Percentiles rank a stretch among this genome's conserved stretches.
phyloP scores from a whole-genome alignment of 2,888 invertebrate genomes.

The Polydesmus complanatus region DNA sequence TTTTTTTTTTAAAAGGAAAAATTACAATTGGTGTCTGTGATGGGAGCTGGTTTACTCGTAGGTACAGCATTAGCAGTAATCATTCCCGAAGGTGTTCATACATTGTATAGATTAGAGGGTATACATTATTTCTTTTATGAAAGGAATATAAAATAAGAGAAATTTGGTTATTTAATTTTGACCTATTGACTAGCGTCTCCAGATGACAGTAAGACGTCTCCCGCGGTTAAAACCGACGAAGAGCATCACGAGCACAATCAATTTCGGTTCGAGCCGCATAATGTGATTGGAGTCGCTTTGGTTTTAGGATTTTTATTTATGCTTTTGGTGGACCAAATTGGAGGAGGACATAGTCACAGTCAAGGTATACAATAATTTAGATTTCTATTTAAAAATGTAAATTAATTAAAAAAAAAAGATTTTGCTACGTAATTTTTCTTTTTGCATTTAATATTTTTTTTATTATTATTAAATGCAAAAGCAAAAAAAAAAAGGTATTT shows the following conservation, averaged over 20 bases:
- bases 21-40: conserved; percentile 78
- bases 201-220: too few relatives aligned
- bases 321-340: conserved; percentile 82
- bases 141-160: too few relatives aligned
- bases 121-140: background rate
- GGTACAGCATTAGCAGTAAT: conserved; percentile 96
- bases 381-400: too few relatives aligned
- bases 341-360: conserved; percentile 20
- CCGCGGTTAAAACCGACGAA: background rate
- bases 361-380: conserved; percentile 13
- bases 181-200: too few relatives aligned
- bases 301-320: conserved; percentile 95
- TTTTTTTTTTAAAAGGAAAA: conserved; percentile 57
- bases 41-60: conserved; percentile 92
- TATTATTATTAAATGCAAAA: too few relatives aligned
- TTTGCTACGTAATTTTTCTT: too few relatives aligned
- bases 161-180: too few relatives aligned
- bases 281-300: conserved; percentile 78
- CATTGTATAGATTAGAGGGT: conserved; percentile 27
- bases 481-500: too few relatives aligned
- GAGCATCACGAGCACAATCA: background rate
- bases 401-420: too few relatives aligned
- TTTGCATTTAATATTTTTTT: conserved; percentile 1
- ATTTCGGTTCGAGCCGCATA: conserved; percentile 35
- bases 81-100: conserved; percentile 92